A percentile compares a stretch with the other conserved stretches of the same genome.
These are phyloP conservation scores for Zosterops japonicus DNA, from an alignment of 2,113 vertebrate genomes.

Conservation along the genomic window DNA sequence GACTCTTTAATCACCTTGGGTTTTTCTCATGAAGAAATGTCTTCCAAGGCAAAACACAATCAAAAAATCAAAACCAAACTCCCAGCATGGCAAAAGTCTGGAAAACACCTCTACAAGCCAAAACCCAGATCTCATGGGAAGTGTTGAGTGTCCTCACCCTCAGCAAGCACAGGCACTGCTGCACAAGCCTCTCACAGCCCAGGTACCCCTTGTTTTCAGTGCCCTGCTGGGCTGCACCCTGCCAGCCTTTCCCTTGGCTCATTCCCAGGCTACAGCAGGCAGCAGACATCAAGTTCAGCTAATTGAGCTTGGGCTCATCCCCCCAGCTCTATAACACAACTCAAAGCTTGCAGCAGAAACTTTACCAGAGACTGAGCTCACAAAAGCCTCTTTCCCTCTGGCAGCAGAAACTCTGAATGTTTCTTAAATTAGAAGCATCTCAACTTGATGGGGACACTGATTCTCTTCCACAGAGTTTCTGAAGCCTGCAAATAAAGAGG, in stretches of 20 bases:
- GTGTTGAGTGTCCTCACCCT: neutral
- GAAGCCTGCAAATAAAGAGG: neutral
- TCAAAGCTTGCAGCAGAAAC: neutral
- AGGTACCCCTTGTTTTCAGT: neutral
- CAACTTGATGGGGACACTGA: neutral
- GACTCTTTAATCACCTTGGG: neutral
- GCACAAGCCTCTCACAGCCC: neutral
- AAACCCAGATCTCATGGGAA: accelerated
- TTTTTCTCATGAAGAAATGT: neutral
- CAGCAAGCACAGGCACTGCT: neutral
- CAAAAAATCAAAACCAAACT: neutral
- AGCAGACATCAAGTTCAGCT: neutral
- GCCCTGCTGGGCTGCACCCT: neutral
- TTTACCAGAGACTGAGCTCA: neutral
- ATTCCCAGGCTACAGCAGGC: neutral
- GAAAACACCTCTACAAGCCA: neutral
- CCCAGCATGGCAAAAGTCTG: neutral
- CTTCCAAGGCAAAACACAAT: neutral
- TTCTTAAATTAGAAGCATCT: neutral
- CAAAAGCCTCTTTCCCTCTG: neutral
- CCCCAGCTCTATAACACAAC: neutral
- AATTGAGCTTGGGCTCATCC: neutral
- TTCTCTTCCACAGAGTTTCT: neutral
- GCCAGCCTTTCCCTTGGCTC: neutral
- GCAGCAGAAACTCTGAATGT: neutral